Conservation (phyloP, 2,888 invertebrate genomes). For the Leptinotarsa peninsularis region DNA sequence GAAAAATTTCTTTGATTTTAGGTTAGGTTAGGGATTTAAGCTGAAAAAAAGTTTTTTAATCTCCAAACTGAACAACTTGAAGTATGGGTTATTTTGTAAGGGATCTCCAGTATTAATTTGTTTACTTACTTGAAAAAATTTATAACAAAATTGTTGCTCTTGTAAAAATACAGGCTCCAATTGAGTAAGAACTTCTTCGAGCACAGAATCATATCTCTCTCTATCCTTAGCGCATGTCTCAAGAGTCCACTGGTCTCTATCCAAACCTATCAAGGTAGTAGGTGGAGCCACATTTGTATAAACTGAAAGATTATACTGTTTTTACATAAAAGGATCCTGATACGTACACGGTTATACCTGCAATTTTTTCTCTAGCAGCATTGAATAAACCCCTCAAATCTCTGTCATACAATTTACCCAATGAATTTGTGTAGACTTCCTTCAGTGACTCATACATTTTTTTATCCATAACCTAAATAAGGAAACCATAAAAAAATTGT, state of each 20-base stretch:
- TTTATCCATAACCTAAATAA: conserved; percentile 76
- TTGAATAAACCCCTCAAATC: conserved; percentile 86
- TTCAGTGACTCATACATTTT: conserved; percentile 84
- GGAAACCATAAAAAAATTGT: neutral
- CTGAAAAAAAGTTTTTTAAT: no score
- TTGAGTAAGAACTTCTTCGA: conserved; percentile 88
- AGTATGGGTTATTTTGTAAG: no score
- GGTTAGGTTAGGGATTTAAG: no score
- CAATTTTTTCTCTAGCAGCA: conserved; percentile 72
- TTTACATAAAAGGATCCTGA: neutral
- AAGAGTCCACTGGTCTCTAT: conserved; percentile 74
- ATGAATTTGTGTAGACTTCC: conserved; percentile 84
- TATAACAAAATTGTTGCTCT: conserved; percentile 94
- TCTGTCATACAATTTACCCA: conserved; percentile 90
- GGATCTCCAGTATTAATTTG: neutral
- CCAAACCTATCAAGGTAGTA: conserved; percentile 70
- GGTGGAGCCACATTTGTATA: conserved; percentile 57
- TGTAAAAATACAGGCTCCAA: conserved; percentile 92
- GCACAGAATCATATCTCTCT: conserved; percentile 74
- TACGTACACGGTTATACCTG: conserved; percentile 47
- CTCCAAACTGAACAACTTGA: no score
- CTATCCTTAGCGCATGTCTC: conserved; percentile 73
- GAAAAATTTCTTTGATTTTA: no score
- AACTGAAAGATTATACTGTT: conserved; percentile 35
- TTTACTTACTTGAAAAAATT: conserved; percentile 80